phyloP scores from a whole-genome alignment of 2,888 invertebrate genomes.

The Leucozona laternaria region DNA sequence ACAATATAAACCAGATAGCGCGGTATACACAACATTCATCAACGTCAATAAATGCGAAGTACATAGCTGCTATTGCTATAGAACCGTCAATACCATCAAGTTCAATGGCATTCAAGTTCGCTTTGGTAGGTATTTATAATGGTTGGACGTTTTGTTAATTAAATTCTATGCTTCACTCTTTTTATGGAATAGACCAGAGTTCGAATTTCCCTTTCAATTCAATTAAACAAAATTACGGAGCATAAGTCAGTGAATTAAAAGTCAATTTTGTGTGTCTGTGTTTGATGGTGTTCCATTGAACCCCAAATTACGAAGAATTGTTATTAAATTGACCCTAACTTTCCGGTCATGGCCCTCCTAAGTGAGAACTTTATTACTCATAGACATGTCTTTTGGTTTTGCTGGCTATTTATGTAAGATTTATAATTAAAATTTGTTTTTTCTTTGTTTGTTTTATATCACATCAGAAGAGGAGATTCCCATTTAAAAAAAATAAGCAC shows the following conservation, averaged over 20 bases:
- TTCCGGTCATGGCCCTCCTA: constrained; percentile 21
- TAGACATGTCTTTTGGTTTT: constrained; percentile 6
- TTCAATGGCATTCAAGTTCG: constrained; percentile 72
- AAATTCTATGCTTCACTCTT: constrained; percentile 34
- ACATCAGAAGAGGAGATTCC: too few species aligned
- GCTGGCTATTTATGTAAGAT: neutral
- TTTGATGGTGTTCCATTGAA: constrained; percentile 57
- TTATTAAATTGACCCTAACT: constrained; percentile 53
- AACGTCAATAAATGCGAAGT: constrained; percentile 45
- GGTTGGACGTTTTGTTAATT: constrained; percentile 53
- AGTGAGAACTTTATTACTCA: constrained; percentile 37
- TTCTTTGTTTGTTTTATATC: too few species aligned
- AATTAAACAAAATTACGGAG: constrained; percentile 34
- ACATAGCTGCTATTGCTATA: too few species aligned
- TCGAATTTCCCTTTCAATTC: constrained; percentile 36
- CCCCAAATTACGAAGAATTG: constrained; percentile 60
- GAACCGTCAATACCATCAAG: constrained; percentile 56
- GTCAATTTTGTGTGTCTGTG: constrained; percentile 39
- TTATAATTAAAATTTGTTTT: neutral
- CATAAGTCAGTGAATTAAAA: constrained; percentile 45
- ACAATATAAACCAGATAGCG: constrained; percentile 29
- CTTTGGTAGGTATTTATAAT: constrained; percentile 13
- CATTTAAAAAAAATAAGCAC: too few species aligned
- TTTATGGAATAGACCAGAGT: constrained; percentile 19
- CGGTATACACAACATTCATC: constrained; percentile 17